Evolutionary conservation across 1,140 invertebrate species (phyloP), one percentile per base, ranked within the genome.

Genomic region (Cyphomyrmex costatus): DNA sequence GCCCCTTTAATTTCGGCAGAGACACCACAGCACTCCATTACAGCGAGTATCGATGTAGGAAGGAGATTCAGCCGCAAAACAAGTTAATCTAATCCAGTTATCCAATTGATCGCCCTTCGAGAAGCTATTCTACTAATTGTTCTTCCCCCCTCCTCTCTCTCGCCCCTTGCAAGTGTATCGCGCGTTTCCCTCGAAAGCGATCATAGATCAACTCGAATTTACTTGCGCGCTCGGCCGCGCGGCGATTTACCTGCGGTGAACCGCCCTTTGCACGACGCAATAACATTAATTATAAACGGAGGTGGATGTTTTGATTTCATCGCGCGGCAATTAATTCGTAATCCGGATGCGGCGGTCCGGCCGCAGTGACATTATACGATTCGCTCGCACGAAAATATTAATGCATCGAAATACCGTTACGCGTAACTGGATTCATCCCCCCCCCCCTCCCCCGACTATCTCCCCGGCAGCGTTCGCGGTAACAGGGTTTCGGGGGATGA

Each of bases 121-220:
- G 89, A 86, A 92, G 85, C 92, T 89, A 94, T 94, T 94, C 92
- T 89, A 85, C 91, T 93, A 93, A 94, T 95, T 94, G 92, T 93
- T 88, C 89, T 79, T 87, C 86, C 63, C 88, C 83, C 85, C 12
- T 0, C 49, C 73, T 60, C 61, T n/a, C 68, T 19, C 10, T 14
- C n/a, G n/a, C 27, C 14, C 71, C 8, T 19, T 30, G 6, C 42
- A 6, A 49, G 73, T 14, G 16, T n/a, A 24, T 56, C 19, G 51
- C 27, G 21, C 42, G 30, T 65, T n/a, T 46, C 65, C 49, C 58
- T 78, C 61, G 49, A 46, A 83, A 86, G 83, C 65, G 65, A 86
- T 89, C 87, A 73, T 89, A 89, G 87, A 89, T 89, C 88, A 89
- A 85, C 33, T 77, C 65, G 88, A 86, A 89, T 89, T 89, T 89